phyloP scores from a whole-genome alignment of 1,140 invertebrate species.

The Venturia canescens region DNA sequence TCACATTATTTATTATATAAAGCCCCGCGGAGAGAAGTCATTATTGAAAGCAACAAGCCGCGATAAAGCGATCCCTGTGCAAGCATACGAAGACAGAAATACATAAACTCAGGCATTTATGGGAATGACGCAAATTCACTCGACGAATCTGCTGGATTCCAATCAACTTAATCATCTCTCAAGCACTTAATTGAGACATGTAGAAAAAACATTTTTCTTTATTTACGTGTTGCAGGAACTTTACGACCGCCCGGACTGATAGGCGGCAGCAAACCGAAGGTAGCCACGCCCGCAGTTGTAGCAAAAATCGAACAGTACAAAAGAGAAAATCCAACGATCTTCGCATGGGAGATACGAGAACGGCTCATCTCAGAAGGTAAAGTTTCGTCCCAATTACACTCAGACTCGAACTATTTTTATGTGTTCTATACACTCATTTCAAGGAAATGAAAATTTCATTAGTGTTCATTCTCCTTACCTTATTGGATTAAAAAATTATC shows the following conservation, averaged over 20 bases:
- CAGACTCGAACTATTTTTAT: too few species aligned
- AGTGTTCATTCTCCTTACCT: too few species aligned
- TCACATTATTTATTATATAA: not conserved
- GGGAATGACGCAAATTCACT: too few species aligned
- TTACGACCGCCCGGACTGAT: constrained; percentile 96
- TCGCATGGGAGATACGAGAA: constrained; percentile 97
- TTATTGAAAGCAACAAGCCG: too few species aligned
- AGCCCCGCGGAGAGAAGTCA: not conserved
- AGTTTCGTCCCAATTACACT: constrained; percentile 49
- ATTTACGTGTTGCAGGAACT: constrained; percentile 83
- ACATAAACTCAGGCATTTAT: too few species aligned
- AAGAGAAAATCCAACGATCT: constrained; percentile 97
- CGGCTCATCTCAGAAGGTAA: constrained; percentile 96
- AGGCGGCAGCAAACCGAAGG: constrained; percentile 98
- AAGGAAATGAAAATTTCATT: too few species aligned
- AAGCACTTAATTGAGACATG: not conserved
- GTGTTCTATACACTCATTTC: too few species aligned
- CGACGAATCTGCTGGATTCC: too few species aligned
- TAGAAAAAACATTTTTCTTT: not conserved
- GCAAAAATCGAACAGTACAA: constrained; percentile 98
- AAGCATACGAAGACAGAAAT: too few species aligned
- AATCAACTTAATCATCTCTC: not conserved
- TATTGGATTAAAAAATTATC: too few species aligned
- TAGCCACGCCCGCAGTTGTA: constrained; percentile 96
- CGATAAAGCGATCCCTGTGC: too few species aligned